Evolutionary conservation across 92 coral and sea anemone genomes (phyloP).

Genomic region (Phymanthus crucifer): DNA sequence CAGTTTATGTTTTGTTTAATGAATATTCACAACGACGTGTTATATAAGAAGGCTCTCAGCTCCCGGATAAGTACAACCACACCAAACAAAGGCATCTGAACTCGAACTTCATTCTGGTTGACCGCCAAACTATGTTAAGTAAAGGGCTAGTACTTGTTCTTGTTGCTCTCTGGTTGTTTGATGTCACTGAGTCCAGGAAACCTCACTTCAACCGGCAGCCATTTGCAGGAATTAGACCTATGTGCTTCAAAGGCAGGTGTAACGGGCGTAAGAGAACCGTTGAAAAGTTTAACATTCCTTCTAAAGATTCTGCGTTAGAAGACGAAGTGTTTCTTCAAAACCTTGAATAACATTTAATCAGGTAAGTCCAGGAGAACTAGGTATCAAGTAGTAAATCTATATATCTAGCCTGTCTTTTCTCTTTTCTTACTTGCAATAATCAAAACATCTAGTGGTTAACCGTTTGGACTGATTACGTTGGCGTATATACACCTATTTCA

Average conservation of each 20-base stretch:
- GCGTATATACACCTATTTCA: too few relatives aligned
- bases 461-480: too few relatives aligned
- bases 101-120: not conserved
- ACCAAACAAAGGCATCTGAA: not conserved
- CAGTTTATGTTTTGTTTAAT: not conserved
- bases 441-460: too few relatives aligned
- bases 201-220: not conserved
- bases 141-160: not conserved
- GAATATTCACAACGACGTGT: not conserved
- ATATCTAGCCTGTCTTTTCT: too few relatives aligned
- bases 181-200: not conserved
- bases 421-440: too few relatives aligned
- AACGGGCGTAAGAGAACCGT: not conserved
- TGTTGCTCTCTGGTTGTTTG: not conserved
- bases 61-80: not conserved
- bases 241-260: slow-evolving; percentile 5
- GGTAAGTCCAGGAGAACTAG: not conserved
- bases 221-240: not conserved
- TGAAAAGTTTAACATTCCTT: not conserved
- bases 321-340: not conserved
- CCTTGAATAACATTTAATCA: not conserved
- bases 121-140: not conserved
- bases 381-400: too few relatives aligned
- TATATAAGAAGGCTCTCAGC: not conserved
- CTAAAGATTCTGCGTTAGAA: not conserved